These are phyloP conservation scores for Myzus persicae DNA, from an alignment of 1,140 invertebrate species.

Conservation along the genomic window DNA sequence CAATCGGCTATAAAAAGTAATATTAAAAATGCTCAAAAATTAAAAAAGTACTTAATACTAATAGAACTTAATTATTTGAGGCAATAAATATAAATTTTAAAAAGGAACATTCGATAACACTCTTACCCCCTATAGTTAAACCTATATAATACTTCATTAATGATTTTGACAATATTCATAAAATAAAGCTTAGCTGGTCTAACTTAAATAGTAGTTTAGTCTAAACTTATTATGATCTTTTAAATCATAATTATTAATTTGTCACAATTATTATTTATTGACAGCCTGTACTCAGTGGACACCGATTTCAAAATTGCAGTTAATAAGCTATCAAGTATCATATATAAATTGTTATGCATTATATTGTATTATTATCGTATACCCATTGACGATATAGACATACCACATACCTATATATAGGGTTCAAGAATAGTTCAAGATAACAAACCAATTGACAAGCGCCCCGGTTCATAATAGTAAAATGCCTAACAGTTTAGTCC, in stretches of 20 bases:
- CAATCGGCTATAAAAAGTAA: too few relatives aligned
- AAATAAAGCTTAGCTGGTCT: background rate
- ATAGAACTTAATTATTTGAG: too few relatives aligned
- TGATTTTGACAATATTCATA: background rate
- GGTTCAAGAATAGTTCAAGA: background rate
- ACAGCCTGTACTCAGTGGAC: too few relatives aligned
- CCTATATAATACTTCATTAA: background rate
- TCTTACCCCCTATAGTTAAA: background rate
- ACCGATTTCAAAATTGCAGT: background rate
- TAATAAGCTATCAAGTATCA: background rate
- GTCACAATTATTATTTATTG: too few relatives aligned
- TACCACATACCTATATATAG: too few relatives aligned
- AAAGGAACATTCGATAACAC: background rate
- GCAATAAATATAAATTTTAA: background rate
- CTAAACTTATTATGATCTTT: background rate
- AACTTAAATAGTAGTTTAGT: background rate
- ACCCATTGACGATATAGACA: background rate
- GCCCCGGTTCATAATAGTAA: background rate
- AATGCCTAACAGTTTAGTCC: background rate
- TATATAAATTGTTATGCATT: background rate
- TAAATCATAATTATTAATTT: background rate
- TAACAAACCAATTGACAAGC: background rate
- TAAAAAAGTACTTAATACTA: too few relatives aligned
- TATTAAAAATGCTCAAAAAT: too few relatives aligned
- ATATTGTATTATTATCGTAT: background rate